Base-by-base conservation (phyloP, 2,113 vertebrate genomes). In the Amphiprion percula region DNA sequence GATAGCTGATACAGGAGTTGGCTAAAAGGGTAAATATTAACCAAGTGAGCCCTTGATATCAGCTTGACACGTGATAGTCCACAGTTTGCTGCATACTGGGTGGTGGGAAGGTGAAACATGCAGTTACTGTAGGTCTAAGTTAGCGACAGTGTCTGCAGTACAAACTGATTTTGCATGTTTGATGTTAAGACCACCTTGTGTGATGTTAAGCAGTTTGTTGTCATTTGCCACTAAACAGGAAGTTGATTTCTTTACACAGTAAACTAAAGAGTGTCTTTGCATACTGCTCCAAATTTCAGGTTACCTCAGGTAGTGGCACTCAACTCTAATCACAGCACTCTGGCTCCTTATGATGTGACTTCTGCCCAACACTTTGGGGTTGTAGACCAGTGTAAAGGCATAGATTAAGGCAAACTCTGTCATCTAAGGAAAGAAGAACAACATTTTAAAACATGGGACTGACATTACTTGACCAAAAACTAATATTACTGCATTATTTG, bases 241-340 rank as follows among this genome's bases (percentile, higher is more conserved):
- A 77, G 1, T 6, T 6, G 0, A 1, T 52, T 28, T 17, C 24
- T 33, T 52, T 9, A 12, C 5, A 9, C 37, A 37, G 11, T 15
- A 71, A 26, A 49, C 15, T 33, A 10, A 49, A 52, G n/a, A n/a
- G 5, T 37, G 17, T 70, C n/a, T 37, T 46, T 10, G 16, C 6
- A 39, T 30, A 39, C 15, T 6, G 14, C 37, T 24, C 16, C 23
- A 63, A 33, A 8, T 21, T 15, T 26, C 0, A 14, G 1, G 4
- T 84, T 64, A 74, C 24, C 65, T 77, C 11, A 16, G 66, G 49
- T 90, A 90, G 79, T 87, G 90, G 50, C 90, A 91, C 68, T 90
- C 79, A 1, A 91, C 63, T 17, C 60, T 58, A 0, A 90, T 68
- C 26, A 56, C 73, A 1, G 61, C 53, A 1, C 63, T n/a, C 61